Evolutionary conservation across 2,113 vertebrate genomes (phyloP).

Genomic region (Silurus asotus): DNA sequence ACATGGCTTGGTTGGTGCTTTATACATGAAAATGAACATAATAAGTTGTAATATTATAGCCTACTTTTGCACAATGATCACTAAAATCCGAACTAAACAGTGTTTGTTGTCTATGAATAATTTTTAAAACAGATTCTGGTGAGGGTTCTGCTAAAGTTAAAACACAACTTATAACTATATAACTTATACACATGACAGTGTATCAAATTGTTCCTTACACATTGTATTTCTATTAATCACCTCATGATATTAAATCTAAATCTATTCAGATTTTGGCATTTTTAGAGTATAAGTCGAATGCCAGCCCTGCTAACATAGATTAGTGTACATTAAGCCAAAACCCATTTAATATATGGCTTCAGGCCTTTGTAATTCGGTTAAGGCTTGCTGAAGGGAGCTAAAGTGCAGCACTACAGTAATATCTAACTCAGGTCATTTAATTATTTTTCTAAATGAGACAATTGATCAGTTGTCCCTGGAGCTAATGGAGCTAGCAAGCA

Average conservation of each 20-base stretch:
- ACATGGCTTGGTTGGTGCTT: not conserved
- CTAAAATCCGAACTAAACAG: not conserved
- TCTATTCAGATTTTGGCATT: not conserved
- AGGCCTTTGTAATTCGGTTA: constrained; percentile 18
- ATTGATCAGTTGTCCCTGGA: not conserved
- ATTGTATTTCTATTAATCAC: not conserved
- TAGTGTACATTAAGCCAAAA: constrained; percentile 16
- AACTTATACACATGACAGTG: not conserved
- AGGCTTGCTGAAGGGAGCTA: not conserved
- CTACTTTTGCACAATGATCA: not conserved
- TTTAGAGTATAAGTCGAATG: not conserved
- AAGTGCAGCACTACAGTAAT: constrained; percentile 1
- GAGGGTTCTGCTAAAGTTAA: not conserved
- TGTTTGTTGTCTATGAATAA: not conserved
- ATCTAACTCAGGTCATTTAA: not conserved
- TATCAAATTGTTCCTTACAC: not conserved
- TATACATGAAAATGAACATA: not conserved
- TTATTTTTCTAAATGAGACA: constrained; percentile 20
- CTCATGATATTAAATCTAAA: not conserved
- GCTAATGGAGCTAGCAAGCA: not conserved
- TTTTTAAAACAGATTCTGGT: not conserved
- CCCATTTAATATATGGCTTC: not conserved
- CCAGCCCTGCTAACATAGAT: constrained; percentile 9
- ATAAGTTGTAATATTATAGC: not conserved
- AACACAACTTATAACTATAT: not conserved